These are phyloP conservation scores for Gymnogyps californianus DNA, from an alignment of 2,113 vertebrate species.

Conservation along the genomic window DNA sequence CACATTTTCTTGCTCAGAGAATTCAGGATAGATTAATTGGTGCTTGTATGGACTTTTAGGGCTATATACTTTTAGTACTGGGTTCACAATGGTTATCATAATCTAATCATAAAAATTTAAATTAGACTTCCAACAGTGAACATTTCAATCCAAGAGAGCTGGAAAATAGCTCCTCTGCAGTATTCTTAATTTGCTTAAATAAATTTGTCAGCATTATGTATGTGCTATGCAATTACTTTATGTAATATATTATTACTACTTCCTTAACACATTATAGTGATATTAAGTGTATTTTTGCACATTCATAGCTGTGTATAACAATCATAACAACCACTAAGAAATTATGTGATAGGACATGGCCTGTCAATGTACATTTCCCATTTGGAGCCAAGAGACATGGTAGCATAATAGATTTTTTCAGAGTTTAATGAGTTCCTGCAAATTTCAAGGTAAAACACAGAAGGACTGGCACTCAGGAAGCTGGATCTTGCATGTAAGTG, in stretches of 20 bases:
- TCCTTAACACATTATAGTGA: background rate
- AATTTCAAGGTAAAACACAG: conserved; percentile 7
- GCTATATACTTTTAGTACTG: conserved; percentile 31
- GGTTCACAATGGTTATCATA: conserved; percentile 30
- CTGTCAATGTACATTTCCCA: background rate
- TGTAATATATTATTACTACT: background rate
- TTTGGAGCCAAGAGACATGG: background rate
- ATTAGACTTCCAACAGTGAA: conserved; percentile 42
- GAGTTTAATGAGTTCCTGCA: background rate
- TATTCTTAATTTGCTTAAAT: conserved; percentile 38
- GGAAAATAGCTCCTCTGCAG: conserved; percentile 17
- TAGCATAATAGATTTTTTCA: background rate
- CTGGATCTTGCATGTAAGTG: background rate
- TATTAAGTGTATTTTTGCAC: conserved; percentile 4
- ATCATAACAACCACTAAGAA: background rate
- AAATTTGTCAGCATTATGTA: conserved; percentile 22
- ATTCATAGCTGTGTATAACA: background rate
- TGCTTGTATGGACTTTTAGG: conserved; percentile 13
- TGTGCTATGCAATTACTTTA: background rate
- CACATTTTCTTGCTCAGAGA: conserved; percentile 9
- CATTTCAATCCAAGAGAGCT: background rate
- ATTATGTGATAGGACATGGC: background rate
- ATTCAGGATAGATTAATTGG: conserved; percentile 26
- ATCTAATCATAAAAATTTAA: conserved; percentile 60
- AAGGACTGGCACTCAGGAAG: background rate